Conservation (phyloP, 2,797 vertebrate genomes). For the Scolopax rusticola region DNA sequence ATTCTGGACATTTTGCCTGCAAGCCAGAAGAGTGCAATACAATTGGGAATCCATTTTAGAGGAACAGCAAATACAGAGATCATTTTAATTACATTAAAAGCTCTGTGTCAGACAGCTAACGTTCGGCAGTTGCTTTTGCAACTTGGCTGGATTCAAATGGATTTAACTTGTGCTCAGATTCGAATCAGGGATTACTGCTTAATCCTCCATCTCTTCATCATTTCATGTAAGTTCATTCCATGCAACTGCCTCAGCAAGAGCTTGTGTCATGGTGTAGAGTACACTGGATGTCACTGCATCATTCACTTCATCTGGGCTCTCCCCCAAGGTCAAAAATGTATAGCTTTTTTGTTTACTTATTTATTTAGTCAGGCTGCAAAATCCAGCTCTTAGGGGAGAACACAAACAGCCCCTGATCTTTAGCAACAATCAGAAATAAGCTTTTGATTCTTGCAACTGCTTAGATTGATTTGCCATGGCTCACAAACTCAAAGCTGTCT, state of each 20-base stretch:
- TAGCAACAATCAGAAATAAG: neutral
- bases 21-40: neutral
- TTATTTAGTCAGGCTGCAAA: neutral
- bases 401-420: neutral
- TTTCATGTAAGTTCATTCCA: neutral
- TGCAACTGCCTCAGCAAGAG: neutral
- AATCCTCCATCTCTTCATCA: neutral
- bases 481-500: neutral
- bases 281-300: accelerated
- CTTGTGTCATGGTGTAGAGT: neutral
- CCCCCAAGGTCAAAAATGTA: neutral
- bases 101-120: neutral
- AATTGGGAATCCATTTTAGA: neutral
- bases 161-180: neutral
- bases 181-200: neutral
- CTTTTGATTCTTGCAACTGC: neutral
- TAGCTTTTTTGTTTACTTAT: neutral
- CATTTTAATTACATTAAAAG: neutral
- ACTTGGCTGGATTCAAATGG: neutral
- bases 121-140: neutral
- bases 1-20: neutral
- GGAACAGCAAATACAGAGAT: neutral
- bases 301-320: neutral
- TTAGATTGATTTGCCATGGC: neutral
- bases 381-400: neutral